phyloP scores from a whole-genome alignment of 2,797 vertebrate genomes.

The Florisuga fusca region DNA sequence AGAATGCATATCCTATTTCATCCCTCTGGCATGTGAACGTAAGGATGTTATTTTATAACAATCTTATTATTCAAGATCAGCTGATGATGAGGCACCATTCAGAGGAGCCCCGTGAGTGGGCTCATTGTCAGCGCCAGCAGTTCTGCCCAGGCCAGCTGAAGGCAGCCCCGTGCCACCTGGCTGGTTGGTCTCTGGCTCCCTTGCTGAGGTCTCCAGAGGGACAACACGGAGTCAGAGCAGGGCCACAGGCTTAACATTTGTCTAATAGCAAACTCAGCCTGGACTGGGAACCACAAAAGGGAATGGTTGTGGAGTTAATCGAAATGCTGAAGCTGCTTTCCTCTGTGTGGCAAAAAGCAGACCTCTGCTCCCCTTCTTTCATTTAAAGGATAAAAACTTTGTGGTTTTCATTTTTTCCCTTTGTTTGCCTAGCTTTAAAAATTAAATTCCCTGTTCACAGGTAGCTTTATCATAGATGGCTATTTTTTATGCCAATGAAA shows the following conservation, averaged over 20 bases:
- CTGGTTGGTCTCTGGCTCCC: not conserved
- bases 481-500: not conserved
- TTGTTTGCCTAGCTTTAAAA: not conserved
- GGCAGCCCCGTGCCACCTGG: not conserved
- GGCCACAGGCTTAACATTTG: not conserved
- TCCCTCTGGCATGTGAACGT: conserved; percentile 13
- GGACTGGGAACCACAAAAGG: not conserved
- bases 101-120: not conserved
- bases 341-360: not conserved
- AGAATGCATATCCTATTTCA: conserved; percentile 30
- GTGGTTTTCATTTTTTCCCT: not conserved
- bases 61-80: conserved; percentile 19
- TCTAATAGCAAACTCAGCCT: not conserved
- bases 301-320: not conserved
- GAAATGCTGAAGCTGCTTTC: not conserved
- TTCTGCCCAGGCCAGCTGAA: not conserved
- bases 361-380: not conserved
- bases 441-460: not conserved
- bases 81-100: not conserved
- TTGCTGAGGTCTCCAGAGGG: not conserved
- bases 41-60: conserved; percentile 37
- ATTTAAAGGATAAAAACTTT: not conserved
- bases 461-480: not conserved
- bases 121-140: not conserved
- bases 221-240: not conserved